Evolutionary conservation across 2,797 vertebrate genomes (phyloP), one percentile per base, ranked within the genome.

Genomic region (Etheostoma nigrum): DNA sequence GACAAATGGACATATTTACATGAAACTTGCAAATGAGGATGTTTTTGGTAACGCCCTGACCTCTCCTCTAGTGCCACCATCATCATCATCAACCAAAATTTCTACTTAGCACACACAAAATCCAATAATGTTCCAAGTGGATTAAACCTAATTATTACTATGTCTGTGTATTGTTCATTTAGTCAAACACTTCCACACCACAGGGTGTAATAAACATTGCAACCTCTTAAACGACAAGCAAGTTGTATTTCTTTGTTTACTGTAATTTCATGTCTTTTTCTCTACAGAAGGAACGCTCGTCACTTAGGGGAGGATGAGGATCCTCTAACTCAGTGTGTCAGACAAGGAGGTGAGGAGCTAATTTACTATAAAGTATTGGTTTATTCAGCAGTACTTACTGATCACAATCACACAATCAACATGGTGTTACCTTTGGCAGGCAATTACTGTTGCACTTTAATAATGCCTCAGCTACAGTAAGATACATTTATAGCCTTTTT

Each of bases 251-350:
- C 2, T 54, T 59, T 47, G 4, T 40, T 76, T 51, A 42, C 14
- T 66, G 60, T 66, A 19, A 61, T 54, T 36, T 40, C 4, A 52
- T 52, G 42, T 65, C 6, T 79, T 78, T 73, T 47, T 70, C 19
- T 76, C 40, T 19, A 42, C 84, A 96, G 95, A 91, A 94, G 95
- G 90, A 96, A 96, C 33, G 91, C 94, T 69, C 93, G 95, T 79
- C 95, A 96, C 81, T 90, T 93, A 53, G 94, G 92, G 13, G 93
- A 94, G 75, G 93, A 94, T 0, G 92, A 94, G 57, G 95, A 96
- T 83, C 95, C 94, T 0, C 86, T 96, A 30, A 96, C 90, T 60
- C 95, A 96, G 67, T 96, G 95, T 84, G 93, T 95, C 72, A 89
- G 92, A 81, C 95, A 96, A 55, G 95, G 95, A 94, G 95, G 95